These are phyloP conservation scores for Scaptomyza caliginosa DNA, from an alignment of 2,888 invertebrate genomes.

Conservation along the genomic window DNA sequence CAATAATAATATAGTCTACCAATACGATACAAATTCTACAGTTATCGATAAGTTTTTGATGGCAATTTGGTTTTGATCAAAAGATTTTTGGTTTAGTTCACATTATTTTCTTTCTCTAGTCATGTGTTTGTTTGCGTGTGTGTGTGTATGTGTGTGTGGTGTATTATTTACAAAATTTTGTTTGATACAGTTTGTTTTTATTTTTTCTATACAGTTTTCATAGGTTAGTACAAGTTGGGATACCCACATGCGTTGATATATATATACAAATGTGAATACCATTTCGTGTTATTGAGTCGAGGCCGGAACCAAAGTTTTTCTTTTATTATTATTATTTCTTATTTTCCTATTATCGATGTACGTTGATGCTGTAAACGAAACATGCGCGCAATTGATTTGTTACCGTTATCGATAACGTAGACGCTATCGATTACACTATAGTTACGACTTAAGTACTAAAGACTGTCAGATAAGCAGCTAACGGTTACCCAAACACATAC, in stretches of 20 bases:
- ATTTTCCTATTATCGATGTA: neutral
- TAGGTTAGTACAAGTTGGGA: slow-evolving; percentile 33
- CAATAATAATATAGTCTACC: slow-evolving; percentile 27
- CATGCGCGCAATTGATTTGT: slow-evolving; percentile 23
- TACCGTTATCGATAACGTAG: slow-evolving; percentile 22
- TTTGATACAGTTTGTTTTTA: slow-evolving; percentile 6
- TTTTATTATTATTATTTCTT: no score
- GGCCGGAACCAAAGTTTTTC: slow-evolving; percentile 8
- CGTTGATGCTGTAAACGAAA: slow-evolving; percentile 11
- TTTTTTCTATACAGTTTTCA: slow-evolving; percentile 3
- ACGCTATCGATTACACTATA: slow-evolving; percentile 28
- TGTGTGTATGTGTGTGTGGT: slow-evolving; percentile 13
- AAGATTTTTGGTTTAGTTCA: slow-evolving; percentile 18
- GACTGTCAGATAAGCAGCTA: slow-evolving; percentile 29
- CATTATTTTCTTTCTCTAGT: slow-evolving; percentile 22
- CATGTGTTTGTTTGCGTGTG: slow-evolving; percentile 10
- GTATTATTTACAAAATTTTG: slow-evolving; percentile 53
- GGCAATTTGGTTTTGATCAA: slow-evolving; percentile 32
- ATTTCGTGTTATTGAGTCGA: slow-evolving; percentile 4
- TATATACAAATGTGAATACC: slow-evolving; percentile 7
- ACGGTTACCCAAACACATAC: slow-evolving; percentile 25
- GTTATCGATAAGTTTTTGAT: slow-evolving; percentile 22
- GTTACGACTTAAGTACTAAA: slow-evolving; percentile 42
- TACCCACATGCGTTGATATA: slow-evolving; percentile 42
- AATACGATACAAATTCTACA: slow-evolving; percentile 22